Base-by-base conservation (phyloP, 2,113 vertebrate species). In the Natator depressus region DNA sequence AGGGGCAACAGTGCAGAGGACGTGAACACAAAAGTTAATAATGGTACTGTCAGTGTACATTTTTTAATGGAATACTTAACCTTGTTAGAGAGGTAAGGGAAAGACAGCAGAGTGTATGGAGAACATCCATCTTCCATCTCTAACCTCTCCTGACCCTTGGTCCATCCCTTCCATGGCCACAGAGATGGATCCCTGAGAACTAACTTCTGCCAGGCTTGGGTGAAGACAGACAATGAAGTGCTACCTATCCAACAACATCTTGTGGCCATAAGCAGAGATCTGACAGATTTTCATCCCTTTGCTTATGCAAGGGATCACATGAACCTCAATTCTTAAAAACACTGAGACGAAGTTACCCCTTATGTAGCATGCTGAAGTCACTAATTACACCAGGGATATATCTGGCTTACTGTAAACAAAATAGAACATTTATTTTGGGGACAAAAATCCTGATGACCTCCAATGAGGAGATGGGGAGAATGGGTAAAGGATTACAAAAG, bases 381-480 rank as follows among this genome's bases (percentile, higher is more conserved):
- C 4, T 5, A 13, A 3, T 59, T 82, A 47, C 4, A n/a, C 69
- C 51, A 85, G 35, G 5, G 47, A 65, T 12, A 0, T 53, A 69
- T 27, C 47, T 14, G 17, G n/a, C 50, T 62, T 29, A 42, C 29
- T 13, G 10, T 62, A 62, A n/a, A 69, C 42, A 69, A 35, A 89
- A 69, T 5, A 76, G 29, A 9, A 38, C 12, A 31, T 62, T 62
- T 62, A 62, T 62, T 62, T 88, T 82, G 55, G 57, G 1, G 50
- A 88, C 51, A 89, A 89, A 94, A 85, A 1, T 27, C 57, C 5
- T 59, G 57, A 59, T 29, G 57, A 59, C 57, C 57, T 29, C 11
- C 5, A 75, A 80, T 1, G 20, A 42, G 0, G 0, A 11, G 4
- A 11, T 84, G 25, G 20, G 7, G 54, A 92, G 17, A 0, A 3